Percentiles rank a stretch among this genome's conserved stretches.
Evolutionary conservation across 2,113 vertebrate species (phyloP).

Genomic region (Phylloscopus trochiloides): DNA sequence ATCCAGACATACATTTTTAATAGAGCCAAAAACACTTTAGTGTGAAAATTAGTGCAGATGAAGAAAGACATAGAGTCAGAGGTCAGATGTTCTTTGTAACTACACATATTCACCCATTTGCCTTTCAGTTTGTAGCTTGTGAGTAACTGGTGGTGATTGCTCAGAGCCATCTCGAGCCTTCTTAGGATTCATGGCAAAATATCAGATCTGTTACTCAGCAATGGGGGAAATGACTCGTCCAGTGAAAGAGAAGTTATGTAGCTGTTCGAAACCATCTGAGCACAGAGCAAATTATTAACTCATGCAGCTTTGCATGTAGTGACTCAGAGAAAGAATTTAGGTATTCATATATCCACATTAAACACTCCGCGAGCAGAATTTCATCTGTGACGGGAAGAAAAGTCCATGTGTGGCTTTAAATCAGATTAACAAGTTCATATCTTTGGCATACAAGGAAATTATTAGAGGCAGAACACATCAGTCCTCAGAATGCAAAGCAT

Average conservation of each 20-base stretch:
- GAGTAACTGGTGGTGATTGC: background rate
- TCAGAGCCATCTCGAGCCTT: background rate
- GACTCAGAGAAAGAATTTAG: background rate
- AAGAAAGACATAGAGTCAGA: background rate
- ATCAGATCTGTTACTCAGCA: background rate
- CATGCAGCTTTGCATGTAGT: background rate
- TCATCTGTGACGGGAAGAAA: background rate
- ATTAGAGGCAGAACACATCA: background rate
- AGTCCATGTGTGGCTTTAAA: background rate
- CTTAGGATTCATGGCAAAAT: background rate
- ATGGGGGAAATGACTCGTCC: background rate
- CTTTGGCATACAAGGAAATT: background rate
- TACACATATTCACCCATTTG: background rate
- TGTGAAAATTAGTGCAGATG: background rate
- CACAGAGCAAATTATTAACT: background rate
- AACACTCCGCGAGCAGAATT: background rate
- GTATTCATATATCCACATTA: background rate
- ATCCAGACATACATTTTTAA: background rate
- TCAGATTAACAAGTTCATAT: background rate
- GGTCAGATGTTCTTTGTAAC: background rate
- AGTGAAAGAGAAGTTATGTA: background rate
- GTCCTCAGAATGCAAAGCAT: background rate
- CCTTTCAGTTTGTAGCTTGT: background rate
- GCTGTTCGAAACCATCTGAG: background rate
- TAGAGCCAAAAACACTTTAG: background rate